These are phyloP conservation scores for Helicoverpa assulta DNA, from an alignment of 2,888 invertebrate species.

Conservation along the genomic window DNA sequence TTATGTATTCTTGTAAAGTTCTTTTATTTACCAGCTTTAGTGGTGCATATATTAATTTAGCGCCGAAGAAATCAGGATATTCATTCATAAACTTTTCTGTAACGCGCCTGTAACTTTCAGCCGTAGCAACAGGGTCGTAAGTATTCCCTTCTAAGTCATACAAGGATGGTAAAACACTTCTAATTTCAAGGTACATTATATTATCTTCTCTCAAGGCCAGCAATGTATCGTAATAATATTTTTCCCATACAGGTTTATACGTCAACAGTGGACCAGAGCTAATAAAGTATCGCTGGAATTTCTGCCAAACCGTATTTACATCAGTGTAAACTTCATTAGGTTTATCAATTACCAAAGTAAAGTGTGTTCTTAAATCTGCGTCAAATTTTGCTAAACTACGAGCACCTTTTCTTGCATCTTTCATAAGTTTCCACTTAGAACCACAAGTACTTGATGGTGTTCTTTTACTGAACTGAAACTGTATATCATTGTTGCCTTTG, in stretches of 20 bases:
- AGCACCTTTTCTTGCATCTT: slow-evolving; percentile 83
- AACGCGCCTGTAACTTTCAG: slow-evolving; percentile 88
- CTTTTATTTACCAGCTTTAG: slow-evolving; percentile 81
- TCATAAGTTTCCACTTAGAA: slow-evolving; percentile 86
- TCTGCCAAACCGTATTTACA: slow-evolving; percentile 91
- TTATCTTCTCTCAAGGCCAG: slow-evolving; percentile 92
- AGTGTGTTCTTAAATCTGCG: slow-evolving; percentile 82
- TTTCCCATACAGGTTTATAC: slow-evolving; percentile 92
- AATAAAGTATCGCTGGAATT: slow-evolving; percentile 90
- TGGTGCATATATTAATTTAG: slow-evolving; percentile 93
- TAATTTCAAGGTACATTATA: slow-evolving; percentile 92
- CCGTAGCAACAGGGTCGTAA: slow-evolving; percentile 88
- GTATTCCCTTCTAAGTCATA: slow-evolving; percentile 92
- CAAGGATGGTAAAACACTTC: slow-evolving; percentile 91
- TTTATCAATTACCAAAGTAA: slow-evolving; percentile 90
- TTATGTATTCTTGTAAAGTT: slow-evolving; percentile 85
- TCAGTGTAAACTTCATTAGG: slow-evolving; percentile 84
- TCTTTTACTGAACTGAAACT: slow-evolving; percentile 76
- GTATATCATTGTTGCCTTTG: slow-evolving; percentile 58
- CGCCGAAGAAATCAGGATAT: slow-evolving; percentile 92
- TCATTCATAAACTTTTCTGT: slow-evolving; percentile 89
- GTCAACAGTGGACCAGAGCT: slow-evolving; percentile 87
- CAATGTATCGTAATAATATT: slow-evolving; percentile 92
- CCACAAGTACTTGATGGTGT: slow-evolving; percentile 69
- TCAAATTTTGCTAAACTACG: slow-evolving; percentile 89